Percentiles rank a stretch among this genome's conserved stretches.
Evolutionary conservation across 2,113 vertebrate species (phyloP).

Genomic region (Casuarius casuarius): DNA sequence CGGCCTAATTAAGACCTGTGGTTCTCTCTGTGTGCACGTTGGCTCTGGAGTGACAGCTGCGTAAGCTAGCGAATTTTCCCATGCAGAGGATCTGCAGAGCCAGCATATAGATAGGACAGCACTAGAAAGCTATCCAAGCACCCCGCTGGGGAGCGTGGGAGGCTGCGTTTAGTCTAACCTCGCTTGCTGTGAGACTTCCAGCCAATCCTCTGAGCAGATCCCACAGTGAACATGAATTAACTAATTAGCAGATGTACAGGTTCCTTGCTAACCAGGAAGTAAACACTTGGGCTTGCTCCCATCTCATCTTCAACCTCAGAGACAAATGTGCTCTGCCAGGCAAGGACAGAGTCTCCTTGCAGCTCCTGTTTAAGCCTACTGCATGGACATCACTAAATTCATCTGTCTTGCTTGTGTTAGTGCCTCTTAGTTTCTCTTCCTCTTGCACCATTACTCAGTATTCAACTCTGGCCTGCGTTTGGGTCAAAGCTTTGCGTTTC

Average conservation of each 20-base stretch:
- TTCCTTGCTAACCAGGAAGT: slow-evolving; percentile 26
- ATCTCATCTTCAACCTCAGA: neutral
- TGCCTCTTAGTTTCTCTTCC: slow-evolving; percentile 53
- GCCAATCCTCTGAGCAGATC: neutral
- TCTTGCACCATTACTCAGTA: slow-evolving; percentile 6
- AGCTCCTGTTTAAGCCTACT: neutral
- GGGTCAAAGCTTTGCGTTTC: neutral
- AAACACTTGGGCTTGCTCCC: slow-evolving; percentile 2
- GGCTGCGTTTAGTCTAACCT: neutral
- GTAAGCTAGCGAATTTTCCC: neutral
- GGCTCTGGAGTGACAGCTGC: neutral
- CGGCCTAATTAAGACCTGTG: neutral
- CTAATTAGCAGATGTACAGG: slow-evolving; percentile 30
- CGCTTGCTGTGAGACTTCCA: neutral
- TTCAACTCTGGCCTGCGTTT: neutral
- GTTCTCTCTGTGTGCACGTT: neutral
- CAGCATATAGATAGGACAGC: neutral
- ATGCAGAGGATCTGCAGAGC: neutral
- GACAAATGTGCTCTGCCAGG: neutral
- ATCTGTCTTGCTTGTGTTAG: neutral
- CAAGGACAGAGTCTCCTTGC: neutral
- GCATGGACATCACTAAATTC: neutral
- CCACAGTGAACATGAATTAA: neutral
- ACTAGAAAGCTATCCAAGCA: neutral
- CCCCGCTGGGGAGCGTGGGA: neutral